Percentiles rank a stretch among this genome's conserved stretches.
phyloP scores from a whole-genome alignment of 2,797 vertebrate species.

The Taenioides sp. region DNA sequence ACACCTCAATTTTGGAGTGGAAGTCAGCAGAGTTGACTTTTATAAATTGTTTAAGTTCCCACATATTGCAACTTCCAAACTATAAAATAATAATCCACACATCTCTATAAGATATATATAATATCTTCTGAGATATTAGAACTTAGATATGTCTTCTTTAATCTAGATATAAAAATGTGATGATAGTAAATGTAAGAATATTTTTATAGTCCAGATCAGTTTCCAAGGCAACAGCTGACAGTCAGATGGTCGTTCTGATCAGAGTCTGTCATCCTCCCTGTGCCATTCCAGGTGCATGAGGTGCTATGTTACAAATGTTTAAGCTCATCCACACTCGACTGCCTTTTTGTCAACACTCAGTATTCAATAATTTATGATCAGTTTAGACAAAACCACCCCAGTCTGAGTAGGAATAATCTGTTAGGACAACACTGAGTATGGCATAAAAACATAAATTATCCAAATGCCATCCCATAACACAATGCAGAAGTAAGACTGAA shows the following conservation, averaged over 20 bases:
- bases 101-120: too few relatives aligned
- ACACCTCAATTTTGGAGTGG: too few relatives aligned
- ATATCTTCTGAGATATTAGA: too few relatives aligned
- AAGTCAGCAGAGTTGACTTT: too few relatives aligned
- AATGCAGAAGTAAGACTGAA: not conserved
- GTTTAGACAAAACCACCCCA: too few relatives aligned
- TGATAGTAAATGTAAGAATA: not conserved
- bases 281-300: not conserved
- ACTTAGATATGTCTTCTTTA: too few relatives aligned
- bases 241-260: not conserved
- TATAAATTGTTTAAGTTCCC: too few relatives aligned
- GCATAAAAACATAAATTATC: not conserved
- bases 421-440: not conserved
- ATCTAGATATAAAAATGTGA: not conserved
- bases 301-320: not conserved
- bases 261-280: not conserved
- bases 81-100: too few relatives aligned
- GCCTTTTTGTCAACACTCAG: too few relatives aligned
- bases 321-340: not conserved
- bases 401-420: not conserved
- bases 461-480: not conserved
- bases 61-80: too few relatives aligned
- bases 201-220: not conserved
- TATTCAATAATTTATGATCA: too few relatives aligned
- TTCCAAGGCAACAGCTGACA: slow-evolving; percentile 10